Evolutionary conservation across 2,797 vertebrate genomes (phyloP).

Genomic region (Rachycentron canadum): DNA sequence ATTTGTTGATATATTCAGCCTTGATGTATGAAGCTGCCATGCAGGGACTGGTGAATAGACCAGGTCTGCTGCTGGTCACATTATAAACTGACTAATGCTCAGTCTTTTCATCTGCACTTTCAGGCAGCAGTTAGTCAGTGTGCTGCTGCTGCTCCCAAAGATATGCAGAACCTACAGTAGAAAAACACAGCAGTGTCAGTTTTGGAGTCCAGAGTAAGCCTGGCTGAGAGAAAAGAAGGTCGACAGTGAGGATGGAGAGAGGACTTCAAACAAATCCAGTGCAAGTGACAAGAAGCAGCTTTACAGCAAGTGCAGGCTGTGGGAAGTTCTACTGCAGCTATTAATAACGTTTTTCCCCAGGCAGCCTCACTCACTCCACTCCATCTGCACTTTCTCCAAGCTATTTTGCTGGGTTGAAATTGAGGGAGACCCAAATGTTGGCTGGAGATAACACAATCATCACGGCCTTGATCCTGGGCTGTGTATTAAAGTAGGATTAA

Average conservation of each 20-base stretch:
- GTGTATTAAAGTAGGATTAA: slow-evolving; percentile 94
- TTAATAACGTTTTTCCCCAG: slow-evolving; percentile 93
- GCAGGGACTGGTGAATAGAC: background rate
- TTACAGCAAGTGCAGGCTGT: slow-evolving; percentile 84
- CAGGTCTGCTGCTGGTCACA: background rate
- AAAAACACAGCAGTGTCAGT: slow-evolving; percentile 57
- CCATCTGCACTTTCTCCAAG: slow-evolving; percentile 88
- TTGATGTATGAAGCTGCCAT: background rate
- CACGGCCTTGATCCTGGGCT: slow-evolving; percentile 88
- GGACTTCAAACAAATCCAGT: slow-evolving; percentile 91
- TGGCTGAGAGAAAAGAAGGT: slow-evolving; percentile 80
- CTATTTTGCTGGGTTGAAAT: slow-evolving; percentile 91
- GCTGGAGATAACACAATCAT: slow-evolving; percentile 92
- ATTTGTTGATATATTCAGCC: background rate
- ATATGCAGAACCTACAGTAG: slow-evolving; percentile 11
- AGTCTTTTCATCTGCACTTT: background rate
- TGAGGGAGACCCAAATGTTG: slow-evolving; percentile 93
- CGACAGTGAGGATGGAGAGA: slow-evolving; percentile 82
- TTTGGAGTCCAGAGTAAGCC: slow-evolving; percentile 88
- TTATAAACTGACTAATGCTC: background rate
- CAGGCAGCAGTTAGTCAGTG: slow-evolving; percentile 6
- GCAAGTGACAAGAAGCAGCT: slow-evolving; percentile 89
- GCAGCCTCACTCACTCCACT: slow-evolving; percentile 83
- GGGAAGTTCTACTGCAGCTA: slow-evolving; percentile 90
- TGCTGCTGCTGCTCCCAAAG: slow-evolving; percentile 14